Conservation (phyloP, 2,113 vertebrate genomes). For the Monarcha castaneiventris region DNA sequence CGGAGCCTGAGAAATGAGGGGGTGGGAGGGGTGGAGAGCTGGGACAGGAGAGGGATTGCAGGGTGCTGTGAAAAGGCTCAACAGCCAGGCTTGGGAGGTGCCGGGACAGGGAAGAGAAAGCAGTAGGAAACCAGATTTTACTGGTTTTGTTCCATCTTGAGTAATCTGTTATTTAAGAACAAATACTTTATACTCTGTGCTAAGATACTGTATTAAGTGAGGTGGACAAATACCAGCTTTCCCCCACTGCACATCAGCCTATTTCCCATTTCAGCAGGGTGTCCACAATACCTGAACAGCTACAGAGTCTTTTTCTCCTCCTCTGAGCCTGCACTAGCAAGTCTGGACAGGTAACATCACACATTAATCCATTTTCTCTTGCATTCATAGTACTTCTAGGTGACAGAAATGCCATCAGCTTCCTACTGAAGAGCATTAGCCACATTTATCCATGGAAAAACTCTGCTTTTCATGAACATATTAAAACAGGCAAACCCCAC, state of each 20-base stretch:
- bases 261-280: neutral
- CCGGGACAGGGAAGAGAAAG: neutral
- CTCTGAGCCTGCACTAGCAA: neutral
- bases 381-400: neutral
- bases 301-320: neutral
- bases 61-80: neutral
- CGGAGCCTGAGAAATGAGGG: constrained; percentile 64
- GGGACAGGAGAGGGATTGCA: neutral
- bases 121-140: constrained; percentile 21
- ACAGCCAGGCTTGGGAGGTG: constrained; percentile 20
- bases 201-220: neutral
- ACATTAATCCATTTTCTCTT: neutral
- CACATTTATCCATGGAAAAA: neutral
- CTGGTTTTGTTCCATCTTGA: constrained; percentile 17
- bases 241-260: neutral
- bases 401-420: neutral
- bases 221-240: neutral
- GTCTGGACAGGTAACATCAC: neutral
- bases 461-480: neutral
- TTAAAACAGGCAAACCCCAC: neutral
- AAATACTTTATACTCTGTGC: neutral
- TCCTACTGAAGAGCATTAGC: neutral
- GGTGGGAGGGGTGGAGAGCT: constrained; percentile 41
- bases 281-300: neutral
- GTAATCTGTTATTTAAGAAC: neutral